These are phyloP conservation scores for Bradynema listronoti DNA, from an alignment of 1,140 invertebrate genomes.

Conservation along the genomic window DNA sequence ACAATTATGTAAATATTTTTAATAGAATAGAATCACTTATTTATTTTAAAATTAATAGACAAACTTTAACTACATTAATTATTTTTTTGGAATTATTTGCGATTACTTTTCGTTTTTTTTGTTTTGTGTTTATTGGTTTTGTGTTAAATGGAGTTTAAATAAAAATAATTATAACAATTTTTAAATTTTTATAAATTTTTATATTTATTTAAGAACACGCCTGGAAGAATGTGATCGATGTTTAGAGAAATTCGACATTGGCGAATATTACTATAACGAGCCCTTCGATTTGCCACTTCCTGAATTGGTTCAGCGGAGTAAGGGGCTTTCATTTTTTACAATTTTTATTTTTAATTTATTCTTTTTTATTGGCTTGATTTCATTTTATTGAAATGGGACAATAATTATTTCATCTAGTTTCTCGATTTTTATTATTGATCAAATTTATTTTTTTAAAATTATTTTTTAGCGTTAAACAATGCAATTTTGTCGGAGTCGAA, in stretches of 20 bases:
- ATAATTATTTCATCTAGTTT: background rate
- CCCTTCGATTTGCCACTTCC: conserved; percentile 17
- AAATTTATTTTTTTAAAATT: background rate
- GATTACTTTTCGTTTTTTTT: too few species aligned
- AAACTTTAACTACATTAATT: too few species aligned
- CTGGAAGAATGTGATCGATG: conserved; percentile 18
- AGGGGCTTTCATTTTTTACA: background rate
- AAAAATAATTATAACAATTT: too few species aligned
- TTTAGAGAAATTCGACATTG: conserved; percentile 3
- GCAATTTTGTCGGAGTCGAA: conserved; percentile 30
- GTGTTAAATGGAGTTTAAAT: too few species aligned
- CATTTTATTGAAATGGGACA: too few species aligned
- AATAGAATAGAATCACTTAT: too few species aligned
- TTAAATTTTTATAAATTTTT: conserved; percentile 9
- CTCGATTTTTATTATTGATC: background rate
- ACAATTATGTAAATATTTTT: too few species aligned
- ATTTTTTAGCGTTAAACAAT: conserved; percentile 38
- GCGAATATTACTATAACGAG: too few species aligned
- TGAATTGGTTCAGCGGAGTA: conserved; percentile 15
- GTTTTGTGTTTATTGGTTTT: too few species aligned
- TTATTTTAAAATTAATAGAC: too few species aligned
- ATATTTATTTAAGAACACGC: background rate
- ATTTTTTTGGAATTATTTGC: too few species aligned
- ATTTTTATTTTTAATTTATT: too few species aligned
- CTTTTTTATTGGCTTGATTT: background rate